Conservation (phyloP, 2,113 vertebrate species). For the Anhinga rufa region DNA sequence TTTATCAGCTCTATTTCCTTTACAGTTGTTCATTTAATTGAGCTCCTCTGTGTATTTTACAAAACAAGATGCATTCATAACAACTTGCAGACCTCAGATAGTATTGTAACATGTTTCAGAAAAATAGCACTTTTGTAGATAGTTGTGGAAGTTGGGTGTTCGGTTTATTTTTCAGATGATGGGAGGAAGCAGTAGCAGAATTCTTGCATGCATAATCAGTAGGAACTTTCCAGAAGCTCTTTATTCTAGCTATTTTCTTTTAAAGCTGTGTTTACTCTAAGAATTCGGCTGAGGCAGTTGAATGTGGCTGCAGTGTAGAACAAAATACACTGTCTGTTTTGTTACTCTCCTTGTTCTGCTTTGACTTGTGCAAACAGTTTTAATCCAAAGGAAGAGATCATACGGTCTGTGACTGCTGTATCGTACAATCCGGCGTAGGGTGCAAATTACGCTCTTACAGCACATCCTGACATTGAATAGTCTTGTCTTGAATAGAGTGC, state of each 20-base stretch:
- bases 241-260: constrained; percentile 57
- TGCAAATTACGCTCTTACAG: not conserved
- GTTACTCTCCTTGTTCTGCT: constrained; percentile 46
- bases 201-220: constrained; percentile 52
- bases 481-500: not conserved
- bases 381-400: constrained; percentile 8
- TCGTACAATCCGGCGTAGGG: not conserved
- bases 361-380: constrained; percentile 39
- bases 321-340: constrained; percentile 39
- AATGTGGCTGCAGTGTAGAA: constrained; percentile 26
- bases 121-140: constrained; percentile 10
- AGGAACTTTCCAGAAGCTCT: constrained; percentile 63
- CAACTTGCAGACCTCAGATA: constrained; percentile 31
- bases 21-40: constrained; percentile 54
- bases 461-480: not conserved
- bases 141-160: constrained; percentile 48
- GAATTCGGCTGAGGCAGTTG: constrained; percentile 44
- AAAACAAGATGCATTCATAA: constrained; percentile 52
- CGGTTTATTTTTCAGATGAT: constrained; percentile 50
- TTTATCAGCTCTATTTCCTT: constrained; percentile 65
- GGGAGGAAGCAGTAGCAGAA: constrained; percentile 47
- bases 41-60: constrained; percentile 57
- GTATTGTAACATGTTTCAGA: not conserved
- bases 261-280: constrained; percentile 63
- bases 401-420: not conserved